phyloP scores from a whole-genome alignment of 2,888 invertebrate species.

The Willowsia nigromaculata region DNA sequence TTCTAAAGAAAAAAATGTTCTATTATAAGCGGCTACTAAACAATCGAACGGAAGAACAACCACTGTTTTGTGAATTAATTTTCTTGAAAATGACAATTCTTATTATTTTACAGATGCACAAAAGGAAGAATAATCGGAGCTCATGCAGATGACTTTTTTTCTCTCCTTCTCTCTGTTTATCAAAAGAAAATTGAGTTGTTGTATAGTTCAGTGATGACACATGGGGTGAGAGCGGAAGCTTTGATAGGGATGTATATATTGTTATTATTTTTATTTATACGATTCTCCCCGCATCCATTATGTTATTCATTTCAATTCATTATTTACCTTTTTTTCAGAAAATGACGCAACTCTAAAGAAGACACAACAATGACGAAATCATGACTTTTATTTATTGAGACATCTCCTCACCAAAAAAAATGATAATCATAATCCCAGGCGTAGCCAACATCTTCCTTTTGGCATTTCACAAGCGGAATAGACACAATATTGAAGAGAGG shows the following conservation, averaged over 20 bases:
- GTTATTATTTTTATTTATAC: constrained; percentile 35
- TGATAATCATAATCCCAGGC: constrained; percentile 38
- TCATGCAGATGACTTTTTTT: constrained; percentile 57
- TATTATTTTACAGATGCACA: constrained; percentile 38
- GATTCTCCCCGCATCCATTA: constrained; percentile 34
- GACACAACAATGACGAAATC: constrained; percentile 65
- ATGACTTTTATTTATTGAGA: constrained; percentile 64
- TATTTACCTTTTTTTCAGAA: constrained; percentile 54
- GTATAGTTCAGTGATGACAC: constrained; percentile 53
- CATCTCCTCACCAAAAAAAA: constrained; percentile 43
- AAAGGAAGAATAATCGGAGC: too few species aligned
- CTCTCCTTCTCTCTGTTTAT: background rate
- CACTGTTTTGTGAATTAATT: constrained; percentile 34
- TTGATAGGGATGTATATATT: constrained; percentile 39
- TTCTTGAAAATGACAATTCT: constrained; percentile 29
- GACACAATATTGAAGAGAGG: constrained; percentile 2
- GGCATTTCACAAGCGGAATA: constrained; percentile 15
- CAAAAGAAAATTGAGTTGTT: constrained; percentile 55
- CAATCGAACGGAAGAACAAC: constrained; percentile 68
- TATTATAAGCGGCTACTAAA: constrained; percentile 5
- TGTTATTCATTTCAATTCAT: constrained; percentile 49
- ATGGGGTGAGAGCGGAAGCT: constrained; percentile 70
- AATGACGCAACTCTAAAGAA: constrained; percentile 29
- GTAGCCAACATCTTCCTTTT: constrained; percentile 30
- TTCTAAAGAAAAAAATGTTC: too few species aligned